Conservation (phyloP, 2,888 invertebrate genomes). For the Torymus auratus region DNA sequence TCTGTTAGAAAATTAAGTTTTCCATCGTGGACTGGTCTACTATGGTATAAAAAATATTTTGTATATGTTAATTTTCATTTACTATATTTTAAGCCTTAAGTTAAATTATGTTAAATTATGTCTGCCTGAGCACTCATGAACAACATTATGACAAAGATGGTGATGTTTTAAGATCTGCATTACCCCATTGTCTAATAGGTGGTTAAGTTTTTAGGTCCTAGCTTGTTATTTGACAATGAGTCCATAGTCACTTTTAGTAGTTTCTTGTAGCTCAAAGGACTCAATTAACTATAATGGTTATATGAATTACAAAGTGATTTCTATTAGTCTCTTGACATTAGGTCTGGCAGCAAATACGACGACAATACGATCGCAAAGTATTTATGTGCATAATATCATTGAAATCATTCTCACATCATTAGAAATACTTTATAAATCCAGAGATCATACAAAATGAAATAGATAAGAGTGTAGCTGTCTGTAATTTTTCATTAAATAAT, state of each 20-base stretch:
- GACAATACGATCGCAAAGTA: slow-evolving; percentile 55
- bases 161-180: slow-evolving; percentile 42
- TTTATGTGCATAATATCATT: slow-evolving; percentile 51
- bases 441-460: slow-evolving; percentile 18
- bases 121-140: slow-evolving; percentile 48
- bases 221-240: slow-evolving; percentile 55
- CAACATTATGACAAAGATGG: slow-evolving; percentile 44
- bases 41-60: slow-evolving; percentile 66
- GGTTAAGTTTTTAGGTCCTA: slow-evolving; percentile 47
- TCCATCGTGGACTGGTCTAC: slow-evolving; percentile 69
- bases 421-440: slow-evolving; percentile 34
- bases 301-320: slow-evolving; percentile 49
- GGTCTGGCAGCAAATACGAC: slow-evolving; percentile 55
- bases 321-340: slow-evolving; percentile 50
- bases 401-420: slow-evolving; percentile 46
- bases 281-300: slow-evolving; percentile 43
- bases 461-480: slow-evolving; percentile 42
- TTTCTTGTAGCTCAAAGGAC: slow-evolving; percentile 56
- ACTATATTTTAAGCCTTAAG: slow-evolving; percentile 62
- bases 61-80: slow-evolving; percentile 66
- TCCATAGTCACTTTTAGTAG: slow-evolving; percentile 58
- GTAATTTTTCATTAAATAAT: slow-evolving; percentile 10
- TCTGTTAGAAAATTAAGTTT: slow-evolving; percentile 58
- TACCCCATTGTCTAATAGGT: slow-evolving; percentile 45
- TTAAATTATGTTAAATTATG: slow-evolving; percentile 66